Base-by-base conservation (phyloP, 35 echinoderm and acorn worm genomes). In the Nesometra sesokonis region DNA sequence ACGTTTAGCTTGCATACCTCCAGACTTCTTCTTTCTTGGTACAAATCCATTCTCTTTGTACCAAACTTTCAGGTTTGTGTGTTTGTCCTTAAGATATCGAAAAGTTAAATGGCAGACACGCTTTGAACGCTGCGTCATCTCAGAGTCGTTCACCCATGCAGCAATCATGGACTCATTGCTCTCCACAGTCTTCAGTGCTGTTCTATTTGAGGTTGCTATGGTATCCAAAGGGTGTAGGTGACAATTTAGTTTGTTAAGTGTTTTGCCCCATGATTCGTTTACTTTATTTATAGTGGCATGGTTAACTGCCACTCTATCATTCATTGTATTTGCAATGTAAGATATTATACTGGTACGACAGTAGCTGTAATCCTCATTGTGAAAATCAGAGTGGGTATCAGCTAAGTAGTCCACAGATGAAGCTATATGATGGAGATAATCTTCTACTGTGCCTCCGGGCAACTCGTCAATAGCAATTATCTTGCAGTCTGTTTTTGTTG, bases 361-460 rank as follows among this genome's bases (percentile, higher is more conserved):
- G n/a, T n/a, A n/a, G 32, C 77, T 35, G 78, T n/a, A n/a, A n/a
- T n/a, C 86, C 78, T 87, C 32, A 36, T 79, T 79, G 86, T 77
- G 39, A 34, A 34, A 47, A 78, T 87, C 78, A 17, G 86, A 79
- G n/a, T n/a, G n/a, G n/a, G n/a, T n/a, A 79, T 36, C 67, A 77
- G 47, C 33, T 13, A 87, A n/a, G 31, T 87, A 23, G 77, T 87
- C 76, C 43, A 78, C 80, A n/a, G n/a, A n/a, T 32, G 32, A 29
- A 34, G 76, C 78, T 9, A 87, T 80, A 32, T 79, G 86, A 13
- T 87, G 27, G 13, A 78, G 35, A 46, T 87, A 87, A 80, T 87
- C 86, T 37, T 87, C 86, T 77, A 34, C 86, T 77, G 21, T 87
- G 21, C 86, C 77, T 29, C 86, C 86, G 43, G 86, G 36, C 37